A percentile compares a stretch with the other conserved stretches of the same genome.
Evolutionary conservation across 2,797 vertebrate species (phyloP).

Genomic region (Sebastiscus albofasciatus): DNA sequence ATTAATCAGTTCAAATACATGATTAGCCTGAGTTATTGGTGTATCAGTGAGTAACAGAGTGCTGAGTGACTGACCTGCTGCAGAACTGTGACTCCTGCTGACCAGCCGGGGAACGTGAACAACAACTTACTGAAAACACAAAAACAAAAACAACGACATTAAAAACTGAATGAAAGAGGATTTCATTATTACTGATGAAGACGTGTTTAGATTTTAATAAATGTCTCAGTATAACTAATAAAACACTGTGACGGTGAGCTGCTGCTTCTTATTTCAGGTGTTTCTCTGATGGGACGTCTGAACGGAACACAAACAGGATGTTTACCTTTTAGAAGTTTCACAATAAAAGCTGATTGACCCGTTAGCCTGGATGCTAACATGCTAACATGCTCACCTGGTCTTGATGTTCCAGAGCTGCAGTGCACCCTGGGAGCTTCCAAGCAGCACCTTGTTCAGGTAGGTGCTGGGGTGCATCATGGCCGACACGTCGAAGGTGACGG

Average conservation of each 20-base stretch:
- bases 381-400: constrained; percentile 79
- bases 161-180: too few species aligned
- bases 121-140: constrained; percentile 86
- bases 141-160: too few species aligned
- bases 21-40: neutral
- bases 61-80: constrained; percentile 85
- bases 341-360: neutral
- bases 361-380: neutral
- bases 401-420: constrained; percentile 97
- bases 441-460: constrained; percentile 96
- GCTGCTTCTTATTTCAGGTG: too few species aligned
- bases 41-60: neutral
- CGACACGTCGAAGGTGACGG: constrained; percentile 87
- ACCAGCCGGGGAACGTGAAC: constrained; percentile 91
- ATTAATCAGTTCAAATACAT: neutral
- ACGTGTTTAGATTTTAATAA: too few species aligned
- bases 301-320: too few species aligned
- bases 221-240: too few species aligned
- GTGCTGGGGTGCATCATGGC: constrained; percentile 95
- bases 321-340: neutral
- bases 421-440: constrained; percentile 92
- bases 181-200: too few species aligned
- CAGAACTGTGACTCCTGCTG: constrained; percentile 87
- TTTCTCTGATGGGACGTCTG: too few species aligned
- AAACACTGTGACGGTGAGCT: too few species aligned